Conservation (phyloP, 2,113 vertebrate genomes). For the Deroptyus accipitrinus region DNA sequence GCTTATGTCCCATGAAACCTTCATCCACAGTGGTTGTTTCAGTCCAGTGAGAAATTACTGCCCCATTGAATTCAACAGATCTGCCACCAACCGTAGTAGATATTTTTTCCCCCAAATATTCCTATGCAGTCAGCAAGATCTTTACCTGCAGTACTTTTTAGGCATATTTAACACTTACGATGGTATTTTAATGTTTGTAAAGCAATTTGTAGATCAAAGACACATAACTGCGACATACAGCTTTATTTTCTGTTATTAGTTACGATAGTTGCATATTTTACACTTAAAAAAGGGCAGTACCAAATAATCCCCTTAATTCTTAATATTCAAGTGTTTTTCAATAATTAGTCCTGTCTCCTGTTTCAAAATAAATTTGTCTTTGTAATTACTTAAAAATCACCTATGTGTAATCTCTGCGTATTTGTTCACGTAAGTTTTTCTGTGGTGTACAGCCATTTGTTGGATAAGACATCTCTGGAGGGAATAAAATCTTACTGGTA, state of each 20-base stretch:
- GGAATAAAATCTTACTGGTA: background rate
- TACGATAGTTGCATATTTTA: background rate
- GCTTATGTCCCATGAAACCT: background rate
- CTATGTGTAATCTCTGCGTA: background rate
- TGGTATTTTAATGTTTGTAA: background rate
- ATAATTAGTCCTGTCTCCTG: background rate
- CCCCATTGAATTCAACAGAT: background rate
- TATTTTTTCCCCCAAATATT: background rate
- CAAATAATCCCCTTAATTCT: background rate
- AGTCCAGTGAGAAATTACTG: background rate
- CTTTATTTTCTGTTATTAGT: background rate
- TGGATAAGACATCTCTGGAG: background rate
- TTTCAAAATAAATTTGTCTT: background rate
- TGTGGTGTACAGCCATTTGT: background rate
- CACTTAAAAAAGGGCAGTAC: background rate
- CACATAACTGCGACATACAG: background rate
- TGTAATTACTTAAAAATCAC: background rate
- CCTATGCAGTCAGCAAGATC: background rate
- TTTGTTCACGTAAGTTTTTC: background rate
- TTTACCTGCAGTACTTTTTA: background rate
- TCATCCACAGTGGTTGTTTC: background rate
- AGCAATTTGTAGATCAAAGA: background rate
- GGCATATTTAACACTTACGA: rapidly evolving
- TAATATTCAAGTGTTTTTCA: background rate
- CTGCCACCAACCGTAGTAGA: background rate